These are phyloP conservation scores for Amphipoea oculea DNA, from an alignment of 2,888 invertebrate genomes.

Conservation along the genomic window DNA sequence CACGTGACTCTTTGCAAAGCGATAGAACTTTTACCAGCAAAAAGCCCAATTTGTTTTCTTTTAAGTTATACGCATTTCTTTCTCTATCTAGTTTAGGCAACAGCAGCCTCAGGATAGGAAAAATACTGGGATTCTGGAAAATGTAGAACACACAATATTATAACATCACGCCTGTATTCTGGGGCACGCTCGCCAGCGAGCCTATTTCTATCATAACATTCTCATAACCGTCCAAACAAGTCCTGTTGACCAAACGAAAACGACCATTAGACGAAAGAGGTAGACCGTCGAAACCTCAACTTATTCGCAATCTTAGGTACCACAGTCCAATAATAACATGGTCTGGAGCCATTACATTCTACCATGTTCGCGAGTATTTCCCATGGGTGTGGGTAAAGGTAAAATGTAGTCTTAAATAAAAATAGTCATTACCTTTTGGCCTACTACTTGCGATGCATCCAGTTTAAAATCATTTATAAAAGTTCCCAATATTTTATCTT, in stretches of 20 bases:
- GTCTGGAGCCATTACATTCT: background rate
- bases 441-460: conserved; percentile 72
- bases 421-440: conserved; percentile 80
- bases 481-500: conserved; percentile 84
- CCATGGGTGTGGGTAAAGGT: background rate
- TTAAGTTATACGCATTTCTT: conserved; percentile 95
- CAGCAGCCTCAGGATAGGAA: conserved; percentile 94
- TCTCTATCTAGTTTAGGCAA: conserved; percentile 95
- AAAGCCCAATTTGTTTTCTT: conserved; percentile 93
- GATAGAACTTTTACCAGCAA: conserved; percentile 94
- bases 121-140: conserved; percentile 91
- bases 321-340: background rate
- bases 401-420: background rate
- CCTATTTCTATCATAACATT: background rate
- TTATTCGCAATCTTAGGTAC: background rate
- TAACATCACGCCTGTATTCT: background rate
- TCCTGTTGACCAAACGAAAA: background rate
- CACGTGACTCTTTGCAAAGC: conserved; percentile 91
- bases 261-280: background rate
- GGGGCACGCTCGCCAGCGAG: background rate
- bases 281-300: background rate
- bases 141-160: conserved; percentile 28
- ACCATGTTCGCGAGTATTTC: background rate
- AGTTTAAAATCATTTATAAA: conserved; percentile 88
- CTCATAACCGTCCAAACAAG: background rate